Evolutionary conservation across 2,797 vertebrate species (phyloP).

Genomic region (Pangasius macronema): DNA sequence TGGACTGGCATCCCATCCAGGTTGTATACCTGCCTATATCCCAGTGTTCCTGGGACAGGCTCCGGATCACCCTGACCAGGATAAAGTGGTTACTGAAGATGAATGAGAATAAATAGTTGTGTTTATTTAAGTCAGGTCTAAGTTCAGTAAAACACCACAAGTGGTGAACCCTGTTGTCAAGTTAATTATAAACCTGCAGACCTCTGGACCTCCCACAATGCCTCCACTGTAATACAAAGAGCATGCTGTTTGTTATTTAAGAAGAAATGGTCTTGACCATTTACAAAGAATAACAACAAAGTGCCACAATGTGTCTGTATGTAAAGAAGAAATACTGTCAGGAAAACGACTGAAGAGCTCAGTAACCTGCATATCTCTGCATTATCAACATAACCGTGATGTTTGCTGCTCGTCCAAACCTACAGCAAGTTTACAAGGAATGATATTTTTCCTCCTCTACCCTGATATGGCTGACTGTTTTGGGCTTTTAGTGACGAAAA

Average conservation of each 20-base stretch:
- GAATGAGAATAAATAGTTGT: not conserved
- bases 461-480: not conserved
- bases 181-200: conserved; percentile 29
- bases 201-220: not conserved
- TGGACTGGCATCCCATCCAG: not conserved
- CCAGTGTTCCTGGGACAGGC: not conserved
- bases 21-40: not conserved
- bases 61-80: not conserved
- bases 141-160: conserved; percentile 13
- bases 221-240: not conserved
- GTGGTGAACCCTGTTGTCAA: not conserved
- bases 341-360: not conserved
- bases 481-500: not conserved
- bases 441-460: not conserved
- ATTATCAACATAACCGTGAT: not conserved
- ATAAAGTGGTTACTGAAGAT: not conserved
- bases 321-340: not conserved
- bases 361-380: not conserved
- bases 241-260: not conserved
- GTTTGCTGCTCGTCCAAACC: not conserved
- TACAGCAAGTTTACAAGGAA: not conserved
- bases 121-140: conserved; percentile 11
- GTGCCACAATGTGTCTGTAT: not conserved
- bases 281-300: not conserved
- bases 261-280: not conserved